Evolutionary conservation across 2,888 invertebrate genomes (phyloP).

Genomic region (Diploptera punctata): DNA sequence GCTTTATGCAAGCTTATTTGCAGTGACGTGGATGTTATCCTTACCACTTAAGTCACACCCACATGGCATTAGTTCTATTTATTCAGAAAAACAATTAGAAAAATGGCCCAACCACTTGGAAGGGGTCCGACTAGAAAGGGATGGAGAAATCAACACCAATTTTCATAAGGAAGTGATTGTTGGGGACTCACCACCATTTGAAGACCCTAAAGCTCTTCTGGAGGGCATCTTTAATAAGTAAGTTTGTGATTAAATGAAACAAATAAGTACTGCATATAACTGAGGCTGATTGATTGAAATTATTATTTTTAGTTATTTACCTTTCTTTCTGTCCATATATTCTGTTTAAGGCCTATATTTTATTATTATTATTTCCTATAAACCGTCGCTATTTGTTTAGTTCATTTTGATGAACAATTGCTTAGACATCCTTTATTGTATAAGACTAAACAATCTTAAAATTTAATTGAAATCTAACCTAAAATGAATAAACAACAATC

Average conservation of each 20-base stretch:
- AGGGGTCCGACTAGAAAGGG: slow-evolving; percentile 32
- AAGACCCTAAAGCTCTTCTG: slow-evolving; percentile 55
- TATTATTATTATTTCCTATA: too few species aligned
- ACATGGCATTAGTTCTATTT: slow-evolving; percentile 20
- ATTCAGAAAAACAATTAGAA: slow-evolving; percentile 20
- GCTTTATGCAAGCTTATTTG: slow-evolving; percentile 62
- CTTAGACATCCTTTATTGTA: too few species aligned
- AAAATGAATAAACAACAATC: too few species aligned
- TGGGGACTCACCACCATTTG: slow-evolving; percentile 55
- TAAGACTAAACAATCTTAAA: too few species aligned
- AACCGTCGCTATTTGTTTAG: too few species aligned
- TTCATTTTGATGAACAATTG: too few species aligned
- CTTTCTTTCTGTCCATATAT: too few species aligned
- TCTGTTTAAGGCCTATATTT: too few species aligned
- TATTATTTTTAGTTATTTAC: too few species aligned
- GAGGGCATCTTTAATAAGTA: slow-evolving; percentile 57
- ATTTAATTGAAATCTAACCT: too few species aligned
- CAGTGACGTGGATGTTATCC: slow-evolving; percentile 60
- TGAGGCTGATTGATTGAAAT: too few species aligned
- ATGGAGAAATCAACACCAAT: slow-evolving; percentile 39
- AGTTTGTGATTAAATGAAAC: slow-evolving; percentile 41
- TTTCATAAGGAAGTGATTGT: slow-evolving; percentile 50
- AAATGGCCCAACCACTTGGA: slow-evolving; percentile 28
- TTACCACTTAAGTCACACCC: slow-evolving; percentile 53
- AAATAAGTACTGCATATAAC: not conserved